phyloP scores from a whole-genome alignment of 1,140 invertebrate genomes.

The Drosophila sulfurigaster region DNA sequence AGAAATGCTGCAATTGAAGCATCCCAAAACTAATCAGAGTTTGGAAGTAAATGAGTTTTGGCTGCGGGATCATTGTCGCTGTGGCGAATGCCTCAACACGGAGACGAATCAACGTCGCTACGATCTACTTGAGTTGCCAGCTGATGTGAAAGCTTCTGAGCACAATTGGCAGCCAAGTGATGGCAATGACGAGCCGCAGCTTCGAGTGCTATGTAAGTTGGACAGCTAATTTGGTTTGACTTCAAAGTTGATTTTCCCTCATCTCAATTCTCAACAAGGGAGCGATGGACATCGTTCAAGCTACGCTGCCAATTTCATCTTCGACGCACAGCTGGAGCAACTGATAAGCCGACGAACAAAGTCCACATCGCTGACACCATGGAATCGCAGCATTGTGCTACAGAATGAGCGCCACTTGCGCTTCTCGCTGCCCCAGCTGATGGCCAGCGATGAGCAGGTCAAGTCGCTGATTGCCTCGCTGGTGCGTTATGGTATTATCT shows the following conservation, averaged over 20 bases:
- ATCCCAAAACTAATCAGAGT: constrained; percentile 40
- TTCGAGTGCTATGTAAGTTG: constrained; percentile 58
- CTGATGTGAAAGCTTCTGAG: constrained; percentile 42
- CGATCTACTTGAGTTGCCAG: constrained; percentile 74
- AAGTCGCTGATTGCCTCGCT: constrained; percentile 59
- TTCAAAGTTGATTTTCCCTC: background rate
- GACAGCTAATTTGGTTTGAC: background rate
- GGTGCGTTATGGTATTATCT: constrained; percentile 75
- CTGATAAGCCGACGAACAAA: constrained; percentile 58
- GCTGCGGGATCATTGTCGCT: constrained; percentile 80
- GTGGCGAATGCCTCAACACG: constrained; percentile 65
- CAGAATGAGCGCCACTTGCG: constrained; percentile 63
- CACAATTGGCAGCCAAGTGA: constrained; percentile 17
- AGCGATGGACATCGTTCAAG: constrained; percentile 70
- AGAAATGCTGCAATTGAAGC: constrained; percentile 48
- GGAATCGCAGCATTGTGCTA: constrained; percentile 65
- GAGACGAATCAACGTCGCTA: constrained; percentile 74
- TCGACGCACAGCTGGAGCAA: constrained; percentile 58
- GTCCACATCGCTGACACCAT: constrained; percentile 54
- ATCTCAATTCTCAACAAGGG: constrained; percentile 52
- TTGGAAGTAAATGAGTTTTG: constrained; percentile 69
- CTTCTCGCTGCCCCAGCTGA: constrained; percentile 48
- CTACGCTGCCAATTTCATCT: constrained; percentile 68
- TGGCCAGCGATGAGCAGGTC: constrained; percentile 54
- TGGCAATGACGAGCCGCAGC: background rate